A percentile compares a stretch with the other conserved stretches of the same genome.
phyloP scores from a whole-genome alignment of 2,888 invertebrate genomes.

The Sminthurinus aureus region DNA sequence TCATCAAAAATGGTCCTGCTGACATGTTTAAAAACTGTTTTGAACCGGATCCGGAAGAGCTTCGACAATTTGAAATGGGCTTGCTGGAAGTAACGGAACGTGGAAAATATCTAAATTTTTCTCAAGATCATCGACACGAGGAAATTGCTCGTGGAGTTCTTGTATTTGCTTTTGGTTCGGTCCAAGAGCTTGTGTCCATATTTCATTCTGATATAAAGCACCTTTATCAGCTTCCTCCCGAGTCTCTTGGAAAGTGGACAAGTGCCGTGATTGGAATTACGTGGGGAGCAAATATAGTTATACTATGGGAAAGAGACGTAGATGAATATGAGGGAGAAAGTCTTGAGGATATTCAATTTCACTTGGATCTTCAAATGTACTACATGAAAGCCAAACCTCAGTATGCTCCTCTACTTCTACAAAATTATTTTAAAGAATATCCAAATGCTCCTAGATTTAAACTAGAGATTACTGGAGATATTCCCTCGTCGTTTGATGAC shows the following conservation, averaged over 20 bases:
- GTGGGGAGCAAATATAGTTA: neutral
- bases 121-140: neutral
- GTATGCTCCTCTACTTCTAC: neutral
- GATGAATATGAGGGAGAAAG: neutral
- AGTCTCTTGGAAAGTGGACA: neutral
- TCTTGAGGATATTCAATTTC: neutral
- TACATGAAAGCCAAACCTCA: conserved; percentile 1
- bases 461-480: neutral
- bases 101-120: neutral
- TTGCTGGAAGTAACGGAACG: neutral
- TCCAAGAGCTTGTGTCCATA: neutral
- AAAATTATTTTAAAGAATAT: conserved; percentile 9
- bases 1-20: neutral
- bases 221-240: neutral
- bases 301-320: neutral
- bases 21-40: neutral
- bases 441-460: conserved; percentile 9
- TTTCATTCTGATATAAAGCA: neutral
- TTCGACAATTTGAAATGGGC: neutral
- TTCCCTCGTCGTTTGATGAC: neutral
- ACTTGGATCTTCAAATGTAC: conserved; percentile 6
- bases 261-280: neutral
- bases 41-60: neutral
- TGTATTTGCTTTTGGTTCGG: neutral
- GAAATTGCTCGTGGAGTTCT: neutral